These are phyloP conservation scores for Amblyraja radiata DNA, from an alignment of 2,797 vertebrate genomes.

Conservation along the genomic window DNA sequence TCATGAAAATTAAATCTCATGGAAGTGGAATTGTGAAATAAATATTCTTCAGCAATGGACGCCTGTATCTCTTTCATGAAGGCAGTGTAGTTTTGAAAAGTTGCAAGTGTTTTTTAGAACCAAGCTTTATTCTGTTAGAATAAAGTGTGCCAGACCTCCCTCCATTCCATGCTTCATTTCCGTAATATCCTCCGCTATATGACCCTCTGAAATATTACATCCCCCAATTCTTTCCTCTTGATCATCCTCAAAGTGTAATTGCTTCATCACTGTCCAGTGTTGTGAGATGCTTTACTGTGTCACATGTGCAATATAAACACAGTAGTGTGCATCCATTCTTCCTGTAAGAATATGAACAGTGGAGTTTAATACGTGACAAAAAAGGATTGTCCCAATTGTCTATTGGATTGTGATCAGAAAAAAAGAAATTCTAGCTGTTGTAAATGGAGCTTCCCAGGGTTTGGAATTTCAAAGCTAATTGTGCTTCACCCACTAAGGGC, in stretches of 20 bases:
- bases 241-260: too few relatives aligned
- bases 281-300: too few relatives aligned
- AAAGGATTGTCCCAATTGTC: not conserved
- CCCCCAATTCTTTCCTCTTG: too few relatives aligned
- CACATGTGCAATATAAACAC: too few relatives aligned
- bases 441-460: not conserved
- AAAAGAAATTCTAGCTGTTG: not conserved
- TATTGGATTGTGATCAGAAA: not conserved
- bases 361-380: not conserved
- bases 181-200: too few relatives aligned
- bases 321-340: too few relatives aligned
- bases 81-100: constrained; percentile 52
- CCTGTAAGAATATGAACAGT: not conserved
- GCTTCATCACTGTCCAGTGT: too few relatives aligned
- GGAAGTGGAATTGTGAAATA: constrained; percentile 74
- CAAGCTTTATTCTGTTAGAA: not conserved
- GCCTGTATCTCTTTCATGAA: constrained; percentile 73
- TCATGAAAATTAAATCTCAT: constrained; percentile 94
- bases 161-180: too few relatives aligned
- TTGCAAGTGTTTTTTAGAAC: not conserved
- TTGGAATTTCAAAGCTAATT: not conserved
- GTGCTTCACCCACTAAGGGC: too few relatives aligned
- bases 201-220: too few relatives aligned
- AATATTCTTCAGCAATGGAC: constrained; percentile 74
- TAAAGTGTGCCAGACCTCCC: not conserved